A percentile compares a stretch with the other conserved stretches of the same genome.
These are phyloP conservation scores for Notodonta dromedarius DNA, from an alignment of 2,888 invertebrate genomes.

Conservation along the genomic window DNA sequence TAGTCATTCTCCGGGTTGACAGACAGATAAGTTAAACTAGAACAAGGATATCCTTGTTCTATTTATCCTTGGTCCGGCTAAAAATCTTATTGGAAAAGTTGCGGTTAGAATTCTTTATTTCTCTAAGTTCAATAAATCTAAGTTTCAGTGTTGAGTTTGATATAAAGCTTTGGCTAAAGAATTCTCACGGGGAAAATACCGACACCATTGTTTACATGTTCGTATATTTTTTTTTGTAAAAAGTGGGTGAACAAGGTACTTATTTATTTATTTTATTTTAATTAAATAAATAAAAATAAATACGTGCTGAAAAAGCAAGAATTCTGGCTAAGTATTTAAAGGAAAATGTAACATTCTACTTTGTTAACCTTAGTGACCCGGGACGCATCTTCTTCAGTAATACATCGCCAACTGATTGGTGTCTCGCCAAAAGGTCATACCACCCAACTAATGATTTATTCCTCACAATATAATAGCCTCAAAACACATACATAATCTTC, in stretches of 20 bases:
- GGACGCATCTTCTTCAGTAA: constrained; percentile 41
- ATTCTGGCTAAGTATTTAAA: too few relatives aligned
- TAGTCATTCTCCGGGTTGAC: constrained; percentile 60
- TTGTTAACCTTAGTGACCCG: constrained; percentile 3
- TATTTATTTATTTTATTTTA: too few relatives aligned
- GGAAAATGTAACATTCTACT: background rate
- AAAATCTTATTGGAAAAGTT: background rate
- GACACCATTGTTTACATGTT: background rate
- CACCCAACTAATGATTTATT: constrained; percentile 10
- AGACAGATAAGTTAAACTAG: background rate
- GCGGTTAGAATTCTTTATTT: too few relatives aligned
- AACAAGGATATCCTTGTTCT: too few relatives aligned
- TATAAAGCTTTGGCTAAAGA: too few relatives aligned
- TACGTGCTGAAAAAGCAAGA: too few relatives aligned
- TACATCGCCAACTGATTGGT: constrained; percentile 53
- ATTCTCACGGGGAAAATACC: too few relatives aligned
- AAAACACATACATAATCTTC: background rate
- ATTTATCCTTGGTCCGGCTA: background rate
- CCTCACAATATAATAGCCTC: background rate
- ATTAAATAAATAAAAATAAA: too few relatives aligned
- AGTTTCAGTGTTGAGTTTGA: too few relatives aligned
- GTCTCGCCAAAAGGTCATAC: constrained; percentile 53
- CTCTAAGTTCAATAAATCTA: too few relatives aligned
- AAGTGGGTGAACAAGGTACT: too few relatives aligned
- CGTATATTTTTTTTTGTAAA: too few relatives aligned